phyloP scores from a whole-genome alignment of 1,140 invertebrate genomes.

The Magallana ariakensis region DNA sequence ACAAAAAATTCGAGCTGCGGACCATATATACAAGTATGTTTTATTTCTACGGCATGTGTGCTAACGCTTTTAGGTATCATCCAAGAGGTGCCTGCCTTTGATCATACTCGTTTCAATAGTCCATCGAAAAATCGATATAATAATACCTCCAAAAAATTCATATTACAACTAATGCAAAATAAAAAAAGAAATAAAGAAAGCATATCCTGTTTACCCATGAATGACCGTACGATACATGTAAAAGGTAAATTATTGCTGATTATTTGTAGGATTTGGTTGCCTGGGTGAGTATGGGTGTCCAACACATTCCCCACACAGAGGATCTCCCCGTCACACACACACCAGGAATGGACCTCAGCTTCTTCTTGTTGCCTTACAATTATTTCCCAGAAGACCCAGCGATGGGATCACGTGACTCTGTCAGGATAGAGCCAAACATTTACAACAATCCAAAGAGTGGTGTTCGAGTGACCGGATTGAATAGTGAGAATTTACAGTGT shows the following conservation, averaged over 20 bases:
- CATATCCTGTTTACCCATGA: too few relatives aligned
- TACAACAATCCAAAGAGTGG: conserved; percentile 25
- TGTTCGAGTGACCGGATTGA: not conserved
- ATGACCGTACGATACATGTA: too few relatives aligned
- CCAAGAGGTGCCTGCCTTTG: too few relatives aligned
- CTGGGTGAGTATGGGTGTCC: conserved; percentile 61
- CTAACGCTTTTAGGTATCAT: too few relatives aligned
- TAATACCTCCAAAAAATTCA: too few relatives aligned
- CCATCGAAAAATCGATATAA: too few relatives aligned
- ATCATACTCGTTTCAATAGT: too few relatives aligned
- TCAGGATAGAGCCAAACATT: conserved; percentile 42
- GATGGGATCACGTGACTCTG: conserved; percentile 54
- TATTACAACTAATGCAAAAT: too few relatives aligned
- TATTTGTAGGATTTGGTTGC: conserved; percentile 64
- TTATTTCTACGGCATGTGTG: too few relatives aligned
- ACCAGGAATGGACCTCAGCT: conserved; percentile 55
- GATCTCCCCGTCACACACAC: conserved; percentile 65
- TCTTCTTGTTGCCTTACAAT: conserved; percentile 65
- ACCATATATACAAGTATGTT: too few relatives aligned
- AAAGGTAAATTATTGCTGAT: not conserved
- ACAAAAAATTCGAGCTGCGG: too few relatives aligned
- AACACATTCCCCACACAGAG: conserved; percentile 63
- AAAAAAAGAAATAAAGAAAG: too few relatives aligned
- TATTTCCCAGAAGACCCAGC: conserved; percentile 64
- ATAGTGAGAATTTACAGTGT: conserved; percentile 7